Base-by-base conservation (phyloP, 2,797 vertebrate species). In the Choloepus didactylus region DNA sequence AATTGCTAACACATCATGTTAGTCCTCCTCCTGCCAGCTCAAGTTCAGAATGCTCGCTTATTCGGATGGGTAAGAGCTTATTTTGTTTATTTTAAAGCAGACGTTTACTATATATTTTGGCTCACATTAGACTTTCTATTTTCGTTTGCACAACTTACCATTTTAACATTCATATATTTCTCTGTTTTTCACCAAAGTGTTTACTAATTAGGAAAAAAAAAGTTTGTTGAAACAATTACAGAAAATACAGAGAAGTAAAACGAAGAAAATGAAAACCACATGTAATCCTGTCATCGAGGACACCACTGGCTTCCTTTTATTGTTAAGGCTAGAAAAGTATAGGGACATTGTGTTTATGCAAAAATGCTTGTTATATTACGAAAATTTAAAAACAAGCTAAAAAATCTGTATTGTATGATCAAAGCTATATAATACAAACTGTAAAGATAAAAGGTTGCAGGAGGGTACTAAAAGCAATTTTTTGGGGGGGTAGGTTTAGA, bases 41-140 rank as follows among this genome's bases (percentile, higher is more conserved):
- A 59, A 98, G 98, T n/a, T 99, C 99, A 0, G 99, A 99, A 93
- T 99, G 99, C 96, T 99, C 99, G 14, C 98, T 99, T 87, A 99
- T 99, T 98, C 99, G 99, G 70, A 99, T 99, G 99, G 99, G 99
- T 99, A 98, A 97, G 99, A 98, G 25, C 89, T 93, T 84, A 93
- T 93, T 84, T 25, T 27, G 11, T 85, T 94, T 91, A 49, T 80
- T 79, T 95, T 59, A 21, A 38, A 73, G 77, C 49, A 59, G 2
- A 59, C 21, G 82, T 56, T 95, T 89, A 31, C 31, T 54, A 23
- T 5, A 23, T 80, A 29, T 92, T 79, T 93, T 87, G 25, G 6
- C 19, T 84, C 29, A 93, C 14, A 73, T 6, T 51, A 84, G 27
- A 16, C 31, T 62, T 88, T 88, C 7, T 92, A 0, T 84, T 89